Evolutionary conservation across 1,140 invertebrate genomes (phyloP).

Genomic region (Drosophila mauritiana): DNA sequence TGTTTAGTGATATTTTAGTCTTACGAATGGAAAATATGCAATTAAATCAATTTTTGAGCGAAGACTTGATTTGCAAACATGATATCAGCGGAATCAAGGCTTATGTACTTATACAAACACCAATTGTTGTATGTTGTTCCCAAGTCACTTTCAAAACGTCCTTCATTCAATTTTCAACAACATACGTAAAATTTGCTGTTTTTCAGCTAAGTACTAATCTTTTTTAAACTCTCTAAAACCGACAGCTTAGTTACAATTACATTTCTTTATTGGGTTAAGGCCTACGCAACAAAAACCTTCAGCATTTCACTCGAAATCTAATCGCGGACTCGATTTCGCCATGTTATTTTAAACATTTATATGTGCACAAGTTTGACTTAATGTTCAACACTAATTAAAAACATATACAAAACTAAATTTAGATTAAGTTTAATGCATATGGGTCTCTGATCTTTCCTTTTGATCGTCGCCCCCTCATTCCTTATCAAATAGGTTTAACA

Average conservation of each 20-base stretch:
- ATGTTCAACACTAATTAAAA: conserved; percentile 78
- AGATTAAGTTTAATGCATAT: conserved; percentile 56
- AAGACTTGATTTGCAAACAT: conserved; percentile 26
- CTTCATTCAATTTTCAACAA: conserved; percentile 41
- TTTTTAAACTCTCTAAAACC: conserved; percentile 18
- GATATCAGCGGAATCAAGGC: conserved; percentile 26
- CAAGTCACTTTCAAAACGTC: conserved; percentile 57
- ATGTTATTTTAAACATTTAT: conserved; percentile 78
- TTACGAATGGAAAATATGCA: conserved; percentile 39
- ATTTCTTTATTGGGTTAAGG: conserved; percentile 46
- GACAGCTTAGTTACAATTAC: conserved; percentile 22
- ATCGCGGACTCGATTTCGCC: conserved; percentile 27
- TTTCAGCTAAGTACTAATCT: conserved; percentile 33
- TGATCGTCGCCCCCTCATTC: conserved; percentile 14
- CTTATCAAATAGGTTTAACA: conserved; percentile 43
- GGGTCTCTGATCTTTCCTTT: conserved; percentile 18
- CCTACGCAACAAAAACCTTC: conserved; percentile 55
- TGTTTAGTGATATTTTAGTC: conserved; percentile 45
- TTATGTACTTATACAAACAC: conserved; percentile 60
- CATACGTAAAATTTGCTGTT: conserved; percentile 28
- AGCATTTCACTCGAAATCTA: conserved; percentile 32
- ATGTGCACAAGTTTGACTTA: conserved; percentile 83
- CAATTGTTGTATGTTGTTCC: conserved; percentile 70
- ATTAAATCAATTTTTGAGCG: conserved; percentile 47
- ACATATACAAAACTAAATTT: conserved; percentile 80